Base-by-base conservation (phyloP, 2,797 vertebrate species). In the Antrozous pallidus region DNA sequence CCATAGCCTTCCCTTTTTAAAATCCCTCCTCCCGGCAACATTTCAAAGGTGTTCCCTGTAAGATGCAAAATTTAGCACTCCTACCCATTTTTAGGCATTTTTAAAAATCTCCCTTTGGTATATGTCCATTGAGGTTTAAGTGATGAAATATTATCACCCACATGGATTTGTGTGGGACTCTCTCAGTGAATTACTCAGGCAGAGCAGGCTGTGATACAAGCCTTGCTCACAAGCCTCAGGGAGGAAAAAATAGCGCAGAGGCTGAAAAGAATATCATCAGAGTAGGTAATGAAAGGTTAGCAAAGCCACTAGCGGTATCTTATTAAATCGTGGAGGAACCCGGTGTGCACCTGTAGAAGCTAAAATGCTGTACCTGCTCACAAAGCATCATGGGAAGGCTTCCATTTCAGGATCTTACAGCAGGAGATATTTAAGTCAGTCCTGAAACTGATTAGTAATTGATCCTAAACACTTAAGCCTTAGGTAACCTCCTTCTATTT, bases 121-220 rank as follows among this genome's bases (percentile, higher is more conserved):
- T 77, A 36, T 88, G 96, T 96, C 96, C 95, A 92, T 90, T 45
- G 40, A 81, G 88, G 79, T 65, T 95, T 92, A 82, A 85, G 54
- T 86, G 92, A 90, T 96, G 96, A 95, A 91, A 88, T 97, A 93
- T 94, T 88, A 95, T 96, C 95, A 93, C 96, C 96, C 0, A 13
- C 73, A 79, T 71, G 95, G 92, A 74, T 82, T 83, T 94, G 97
- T 1, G 94, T 98, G 97, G 98, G 97, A 96, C 96, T 98, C 98
- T 97, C 97, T 97, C 86, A 97, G 86, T 95, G 94, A 98, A 97
- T 98, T 97, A 98, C 97, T 97, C 98, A 98, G 98, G 95, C 98
- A 97, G 97, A 98, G 97, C 98, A 98, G 97, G 98, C 97, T 98
- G 90, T 94, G 97, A 95, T 96, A 90, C 91, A 96, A 90, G 96